phyloP scores from a whole-genome alignment of 2,888 invertebrate species.

The Eupithecia subumbrata region DNA sequence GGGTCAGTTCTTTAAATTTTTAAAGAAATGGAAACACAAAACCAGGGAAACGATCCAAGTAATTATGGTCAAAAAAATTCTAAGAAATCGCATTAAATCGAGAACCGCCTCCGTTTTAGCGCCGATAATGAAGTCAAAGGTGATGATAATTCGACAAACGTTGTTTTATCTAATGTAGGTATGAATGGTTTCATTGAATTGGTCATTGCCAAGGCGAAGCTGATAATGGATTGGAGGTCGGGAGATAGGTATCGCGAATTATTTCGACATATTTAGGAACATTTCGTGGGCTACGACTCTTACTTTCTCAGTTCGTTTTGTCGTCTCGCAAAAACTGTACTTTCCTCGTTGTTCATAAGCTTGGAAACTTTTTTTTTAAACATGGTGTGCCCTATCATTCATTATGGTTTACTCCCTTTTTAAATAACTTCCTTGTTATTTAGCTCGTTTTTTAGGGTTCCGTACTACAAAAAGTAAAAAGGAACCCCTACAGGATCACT shows the following conservation, averaged over 20 bases:
- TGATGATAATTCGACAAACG: constrained; percentile 28
- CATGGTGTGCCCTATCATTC: neutral
- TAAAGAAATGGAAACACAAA: neutral
- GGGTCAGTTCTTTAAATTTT: neutral
- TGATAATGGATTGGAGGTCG: constrained; percentile 12
- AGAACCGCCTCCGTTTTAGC: constrained; percentile 9
- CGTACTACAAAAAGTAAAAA: too few species aligned
- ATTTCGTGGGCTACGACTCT: neutral
- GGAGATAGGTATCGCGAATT: neutral
- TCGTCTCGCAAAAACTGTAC: neutral
- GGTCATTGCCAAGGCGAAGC: constrained; percentile 34
- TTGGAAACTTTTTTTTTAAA: neutral
- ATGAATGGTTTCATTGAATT: constrained; percentile 24
- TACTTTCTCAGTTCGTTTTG: neutral
- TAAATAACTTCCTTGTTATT: too few species aligned
- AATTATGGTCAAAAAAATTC: neutral
- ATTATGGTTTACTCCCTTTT: too few species aligned
- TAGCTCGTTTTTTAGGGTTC: too few species aligned
- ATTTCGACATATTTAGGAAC: neutral
- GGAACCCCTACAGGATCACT: too few species aligned
- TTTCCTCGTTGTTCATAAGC: neutral
- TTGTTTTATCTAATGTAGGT: constrained; percentile 21
- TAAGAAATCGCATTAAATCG: constrained; percentile 1
- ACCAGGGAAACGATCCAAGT: neutral
- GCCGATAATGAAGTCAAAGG: constrained; percentile 34